Base-by-base conservation (phyloP, 2,888 invertebrate species). In the Nymphalis urticae region DNA sequence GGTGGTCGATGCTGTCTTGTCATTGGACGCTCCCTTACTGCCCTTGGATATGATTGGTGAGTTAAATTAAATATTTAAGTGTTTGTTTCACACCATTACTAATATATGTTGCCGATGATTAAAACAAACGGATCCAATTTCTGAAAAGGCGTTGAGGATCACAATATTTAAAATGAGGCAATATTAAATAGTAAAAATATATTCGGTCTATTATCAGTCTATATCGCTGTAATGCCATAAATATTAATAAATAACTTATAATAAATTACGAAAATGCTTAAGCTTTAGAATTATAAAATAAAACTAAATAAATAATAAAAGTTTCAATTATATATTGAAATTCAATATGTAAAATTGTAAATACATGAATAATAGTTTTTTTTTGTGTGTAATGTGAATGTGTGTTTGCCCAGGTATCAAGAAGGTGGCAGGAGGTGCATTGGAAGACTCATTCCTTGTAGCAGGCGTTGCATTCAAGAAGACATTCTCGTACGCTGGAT, bases 401-500 rank as follows among this genome's bases (percentile, higher is more conserved):
- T 42, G 13, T 42, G 42, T 13, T 3, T 13, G 10, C 0, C 48
- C 76, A 92, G 92, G 99, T 66, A 98, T 99, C 79, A 99, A 99
- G 93, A 99, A 99, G 89, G 96, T 99, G 4, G 93, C 94, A 0
- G 96, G 97, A 1, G 97, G 97, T 21, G 96, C 95, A 0, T 80
- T 97, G 1, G 96, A 97, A 81, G 99, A 99, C 76, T 99, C 99
- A 0, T 93, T 96, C 80, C 92, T 99, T 6, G 96, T 99, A 0
- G 95, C 96, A 7, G 98, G 99, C 17, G 99, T 99, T 1, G 98
- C 99, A 0, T 99, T 99, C 89, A 99, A 99, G 92, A 99, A 99
- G 92, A 99, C 99, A 0, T 99, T 99, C 93, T 98, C 99, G 0
- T 99, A 99, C 85, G 99, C 99, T 75, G 99, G 99, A 13, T 99